Evolutionary conservation across 2,113 vertebrate species (phyloP).

Genomic region (Leucosticte australis): DNA sequence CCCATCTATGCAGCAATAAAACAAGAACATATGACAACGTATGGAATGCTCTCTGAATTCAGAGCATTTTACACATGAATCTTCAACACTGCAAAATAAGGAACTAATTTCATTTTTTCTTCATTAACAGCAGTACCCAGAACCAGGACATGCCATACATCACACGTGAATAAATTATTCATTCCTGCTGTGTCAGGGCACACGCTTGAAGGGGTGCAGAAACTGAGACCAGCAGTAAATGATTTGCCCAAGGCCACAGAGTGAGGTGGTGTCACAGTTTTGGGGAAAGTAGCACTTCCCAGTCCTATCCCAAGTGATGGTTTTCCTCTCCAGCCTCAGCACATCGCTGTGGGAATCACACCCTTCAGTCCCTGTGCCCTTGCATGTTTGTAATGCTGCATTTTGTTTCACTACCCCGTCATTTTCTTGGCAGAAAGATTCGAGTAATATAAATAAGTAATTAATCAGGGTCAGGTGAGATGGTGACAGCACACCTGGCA

Average conservation of each 20-base stretch:
- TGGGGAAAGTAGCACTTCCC: neutral
- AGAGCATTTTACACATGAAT: neutral
- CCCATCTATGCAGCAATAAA: neutral
- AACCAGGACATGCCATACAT: neutral
- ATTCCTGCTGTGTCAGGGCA: neutral
- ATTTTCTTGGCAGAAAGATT: neutral
- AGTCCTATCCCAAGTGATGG: rapidly evolving
- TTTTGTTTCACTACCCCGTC: neutral
- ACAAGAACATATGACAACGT: neutral
- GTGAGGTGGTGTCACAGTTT: neutral
- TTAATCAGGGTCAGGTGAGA: neutral
- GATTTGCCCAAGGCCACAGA: neutral
- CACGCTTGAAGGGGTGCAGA: neutral
- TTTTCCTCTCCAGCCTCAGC: neutral
- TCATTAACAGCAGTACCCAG: neutral
- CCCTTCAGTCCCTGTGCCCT: neutral
- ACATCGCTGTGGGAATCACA: neutral
- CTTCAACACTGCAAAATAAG: neutral
- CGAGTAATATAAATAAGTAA: neutral
- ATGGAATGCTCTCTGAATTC: neutral
- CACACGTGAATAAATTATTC: neutral
- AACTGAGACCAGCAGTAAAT: neutral
- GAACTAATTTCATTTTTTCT: neutral
- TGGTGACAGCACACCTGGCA: neutral
- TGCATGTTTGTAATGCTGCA: rapidly evolving